A percentile compares a stretch with the other conserved stretches of the same genome.
Conservation (phyloP, 1,140 invertebrate genomes). For the Rhopalosiphum maidis region DNA sequence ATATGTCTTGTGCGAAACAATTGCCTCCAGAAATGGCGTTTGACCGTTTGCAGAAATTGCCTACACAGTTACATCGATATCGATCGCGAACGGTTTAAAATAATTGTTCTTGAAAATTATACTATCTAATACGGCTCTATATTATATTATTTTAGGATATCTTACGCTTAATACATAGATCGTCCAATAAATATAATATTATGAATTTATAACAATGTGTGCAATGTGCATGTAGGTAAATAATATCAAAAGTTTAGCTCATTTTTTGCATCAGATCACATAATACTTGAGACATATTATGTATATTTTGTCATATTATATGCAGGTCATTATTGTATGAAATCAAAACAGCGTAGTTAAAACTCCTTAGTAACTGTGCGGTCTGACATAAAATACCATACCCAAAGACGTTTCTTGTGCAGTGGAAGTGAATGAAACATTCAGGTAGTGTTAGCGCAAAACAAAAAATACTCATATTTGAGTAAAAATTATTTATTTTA, state of each 20-base stretch:
- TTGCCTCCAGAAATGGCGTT: neutral
- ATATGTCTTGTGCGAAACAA: neutral
- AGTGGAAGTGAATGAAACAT: neutral
- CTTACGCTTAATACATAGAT: neutral
- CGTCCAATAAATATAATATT: neutral
- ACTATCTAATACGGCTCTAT: neutral
- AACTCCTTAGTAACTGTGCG: neutral
- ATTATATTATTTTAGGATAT: neutral
- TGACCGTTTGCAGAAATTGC: neutral
- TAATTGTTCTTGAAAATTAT: neutral
- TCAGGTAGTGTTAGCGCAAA: neutral
- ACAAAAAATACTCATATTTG: neutral
- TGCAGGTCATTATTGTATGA: neutral
- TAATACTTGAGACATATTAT: neutral
- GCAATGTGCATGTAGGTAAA: neutral
- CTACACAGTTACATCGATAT: neutral
- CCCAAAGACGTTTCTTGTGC: neutral
- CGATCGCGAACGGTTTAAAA: neutral
- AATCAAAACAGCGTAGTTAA: neutral
- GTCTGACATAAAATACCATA: neutral
- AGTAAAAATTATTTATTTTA: constrained; percentile 11
- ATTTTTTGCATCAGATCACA: neutral
- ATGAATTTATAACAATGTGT: neutral
- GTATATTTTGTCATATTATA: neutral
- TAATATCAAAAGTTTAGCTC: neutral